phyloP scores from a whole-genome alignment of 2,888 invertebrate species.

The Parnassius mnemosyne region DNA sequence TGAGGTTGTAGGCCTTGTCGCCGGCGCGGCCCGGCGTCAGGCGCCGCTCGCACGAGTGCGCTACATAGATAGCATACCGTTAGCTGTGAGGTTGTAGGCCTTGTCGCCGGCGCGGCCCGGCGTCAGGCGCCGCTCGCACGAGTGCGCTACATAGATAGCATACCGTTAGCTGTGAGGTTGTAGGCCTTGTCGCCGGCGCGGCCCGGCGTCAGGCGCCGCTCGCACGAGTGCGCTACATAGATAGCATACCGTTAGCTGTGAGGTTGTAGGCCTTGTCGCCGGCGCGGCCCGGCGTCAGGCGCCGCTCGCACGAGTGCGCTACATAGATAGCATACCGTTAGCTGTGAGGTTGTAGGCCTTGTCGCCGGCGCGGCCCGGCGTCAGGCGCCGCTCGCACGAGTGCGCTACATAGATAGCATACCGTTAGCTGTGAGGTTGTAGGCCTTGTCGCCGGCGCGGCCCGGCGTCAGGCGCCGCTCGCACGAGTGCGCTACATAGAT shows the following conservation, averaged over 20 bases:
- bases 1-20: conserved; percentile 84
- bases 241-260: conserved; percentile 81
- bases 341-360: conserved; percentile 85
- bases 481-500: conserved; percentile 80
- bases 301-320: conserved; percentile 80
- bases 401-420: conserved; percentile 70
- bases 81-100: conserved; percentile 85
- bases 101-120: conserved; percentile 79
- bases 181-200: conserved; percentile 81
- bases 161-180: conserved; percentile 85
- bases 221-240: conserved; percentile 81
- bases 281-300: conserved; percentile 71
- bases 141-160: conserved; percentile 65
- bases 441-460: conserved; percentile 78
- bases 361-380: conserved; percentile 77
- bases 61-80: conserved; percentile 78
- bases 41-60: conserved; percentile 80
- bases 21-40: conserved; percentile 76
- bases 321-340: conserved; percentile 80
- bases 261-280: conserved; percentile 84
- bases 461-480: conserved; percentile 76
- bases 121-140: conserved; percentile 78
- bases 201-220: conserved; percentile 76
- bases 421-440: conserved; percentile 86
- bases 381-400: conserved; percentile 78